phyloP scores from a whole-genome alignment of 2,113 vertebrate species.

The Onychostoma macrolepis region DNA sequence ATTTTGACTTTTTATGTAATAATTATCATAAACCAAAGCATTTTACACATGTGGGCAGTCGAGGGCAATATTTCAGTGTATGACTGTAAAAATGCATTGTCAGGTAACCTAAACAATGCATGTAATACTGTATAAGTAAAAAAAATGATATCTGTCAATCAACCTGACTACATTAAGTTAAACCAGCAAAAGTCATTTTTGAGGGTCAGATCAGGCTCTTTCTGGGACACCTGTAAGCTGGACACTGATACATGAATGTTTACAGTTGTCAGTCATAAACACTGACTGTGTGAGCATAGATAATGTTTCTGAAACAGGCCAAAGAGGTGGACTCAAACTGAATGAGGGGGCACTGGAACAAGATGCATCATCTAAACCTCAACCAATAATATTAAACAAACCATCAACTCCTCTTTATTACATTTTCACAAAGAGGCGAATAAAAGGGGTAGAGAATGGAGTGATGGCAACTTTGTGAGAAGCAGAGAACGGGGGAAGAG shows the following conservation, averaged over 20 bases:
- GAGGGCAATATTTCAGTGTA: too few species aligned
- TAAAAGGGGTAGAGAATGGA: constrained; percentile 26
- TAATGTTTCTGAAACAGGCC: not conserved
- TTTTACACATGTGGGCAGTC: too few species aligned
- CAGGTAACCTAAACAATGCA: not conserved
- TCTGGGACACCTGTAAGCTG: not conserved
- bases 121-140: not conserved
- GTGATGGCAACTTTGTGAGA: constrained; percentile 23
- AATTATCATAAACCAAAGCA: too few species aligned
- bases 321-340: not conserved
- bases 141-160: not conserved
- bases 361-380: not conserved
- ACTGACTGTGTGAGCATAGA: not conserved
- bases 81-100: not conserved
- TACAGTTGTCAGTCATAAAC: not conserved
- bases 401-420: not conserved
- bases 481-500: constrained; percentile 20
- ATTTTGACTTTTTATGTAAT: too few species aligned
- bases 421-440: not conserved
- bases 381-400: constrained; percentile 9
- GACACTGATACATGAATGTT: not conserved
- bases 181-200: not conserved
- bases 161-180: not conserved
- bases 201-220: not conserved
- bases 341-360: not conserved